These are phyloP conservation scores for Clupea harengus DNA, from an alignment of 2,113 vertebrate species.

Conservation along the genomic window DNA sequence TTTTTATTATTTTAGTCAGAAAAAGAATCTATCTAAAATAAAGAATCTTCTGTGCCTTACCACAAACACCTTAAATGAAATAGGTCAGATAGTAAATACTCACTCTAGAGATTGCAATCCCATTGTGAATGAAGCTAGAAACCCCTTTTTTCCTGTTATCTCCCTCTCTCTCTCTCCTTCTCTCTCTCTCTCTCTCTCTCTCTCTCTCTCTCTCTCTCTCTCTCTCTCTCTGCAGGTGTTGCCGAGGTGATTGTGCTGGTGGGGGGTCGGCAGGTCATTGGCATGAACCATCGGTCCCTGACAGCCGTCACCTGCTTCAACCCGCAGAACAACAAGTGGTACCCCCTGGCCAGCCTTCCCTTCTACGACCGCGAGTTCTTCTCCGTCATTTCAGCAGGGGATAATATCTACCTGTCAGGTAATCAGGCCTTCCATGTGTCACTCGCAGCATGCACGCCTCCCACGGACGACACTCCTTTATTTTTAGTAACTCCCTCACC, in stretches of 20 bases:
- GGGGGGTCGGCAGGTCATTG: conserved; percentile 93
- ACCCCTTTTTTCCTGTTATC: not conserved
- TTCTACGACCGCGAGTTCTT: conserved; percentile 99
- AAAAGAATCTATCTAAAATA: not conserved
- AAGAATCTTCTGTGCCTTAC: too few relatives aligned
- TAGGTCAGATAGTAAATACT: not conserved
- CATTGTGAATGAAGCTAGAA: not conserved
- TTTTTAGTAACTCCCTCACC: conserved; percentile 34
- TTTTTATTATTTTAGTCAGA: not conserved
- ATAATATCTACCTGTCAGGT: conserved; percentile 99
- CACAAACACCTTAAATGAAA: not conserved
- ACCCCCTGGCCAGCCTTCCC: conserved; percentile 93
- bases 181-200: not conserved
- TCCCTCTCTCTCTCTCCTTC: not conserved
- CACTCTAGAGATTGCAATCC: not conserved
- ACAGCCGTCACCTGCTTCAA: conserved; percentile 97
- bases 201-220: not conserved
- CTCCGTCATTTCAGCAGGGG: conserved; percentile 95
- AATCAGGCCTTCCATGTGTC: conserved; percentile 43
- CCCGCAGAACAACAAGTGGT: conserved; percentile 98
- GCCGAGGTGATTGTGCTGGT: conserved; percentile 97
- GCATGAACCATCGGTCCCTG: conserved; percentile 94
- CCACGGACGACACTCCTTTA: conserved; percentile 32
- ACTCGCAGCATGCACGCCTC: conserved; percentile 35
- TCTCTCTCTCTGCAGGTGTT: conserved; percentile 76